Percentiles rank a stretch among this genome's conserved stretches.
These are phyloP conservation scores for Panthera leo DNA, from an alignment of 2,113 vertebrate genomes.

Conservation along the genomic window DNA sequence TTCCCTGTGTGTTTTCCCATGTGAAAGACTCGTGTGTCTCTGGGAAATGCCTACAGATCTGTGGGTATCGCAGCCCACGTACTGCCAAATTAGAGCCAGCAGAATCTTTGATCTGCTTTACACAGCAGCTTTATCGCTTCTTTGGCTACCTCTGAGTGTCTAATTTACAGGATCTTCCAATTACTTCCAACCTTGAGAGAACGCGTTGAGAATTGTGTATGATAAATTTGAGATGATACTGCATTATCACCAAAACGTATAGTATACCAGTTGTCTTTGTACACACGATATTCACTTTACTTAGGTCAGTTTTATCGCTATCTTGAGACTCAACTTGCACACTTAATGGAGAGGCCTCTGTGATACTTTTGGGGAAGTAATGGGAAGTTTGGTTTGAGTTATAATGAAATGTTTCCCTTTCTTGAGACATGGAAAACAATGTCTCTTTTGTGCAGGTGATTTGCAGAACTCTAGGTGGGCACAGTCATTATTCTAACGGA, in stretches of 20 bases:
- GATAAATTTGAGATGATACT: neutral
- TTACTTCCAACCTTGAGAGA: neutral
- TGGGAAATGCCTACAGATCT: neutral
- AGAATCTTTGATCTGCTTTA: neutral
- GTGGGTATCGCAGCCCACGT: fast-evolving
- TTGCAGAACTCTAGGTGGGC: neutral
- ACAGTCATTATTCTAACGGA: neutral
- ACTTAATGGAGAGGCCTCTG: neutral
- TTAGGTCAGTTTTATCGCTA: neutral
- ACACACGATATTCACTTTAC: neutral
- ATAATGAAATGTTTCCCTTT: neutral
- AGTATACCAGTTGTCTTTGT: neutral
- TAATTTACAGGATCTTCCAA: neutral
- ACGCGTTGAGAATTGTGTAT: neutral
- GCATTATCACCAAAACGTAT: neutral
- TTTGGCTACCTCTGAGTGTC: neutral
- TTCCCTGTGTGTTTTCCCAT: neutral
- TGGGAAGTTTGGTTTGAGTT: neutral
- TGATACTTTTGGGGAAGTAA: neutral
- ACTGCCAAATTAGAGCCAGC: neutral
- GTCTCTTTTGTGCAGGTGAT: neutral
- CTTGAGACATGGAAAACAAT: neutral
- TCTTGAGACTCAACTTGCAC: neutral
- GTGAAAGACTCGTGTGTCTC: neutral
- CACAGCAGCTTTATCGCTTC: neutral